Percentiles rank a stretch among this genome's conserved stretches.
Conservation (phyloP, 2,888 invertebrate genomes). For the Ethmia dodecea region DNA sequence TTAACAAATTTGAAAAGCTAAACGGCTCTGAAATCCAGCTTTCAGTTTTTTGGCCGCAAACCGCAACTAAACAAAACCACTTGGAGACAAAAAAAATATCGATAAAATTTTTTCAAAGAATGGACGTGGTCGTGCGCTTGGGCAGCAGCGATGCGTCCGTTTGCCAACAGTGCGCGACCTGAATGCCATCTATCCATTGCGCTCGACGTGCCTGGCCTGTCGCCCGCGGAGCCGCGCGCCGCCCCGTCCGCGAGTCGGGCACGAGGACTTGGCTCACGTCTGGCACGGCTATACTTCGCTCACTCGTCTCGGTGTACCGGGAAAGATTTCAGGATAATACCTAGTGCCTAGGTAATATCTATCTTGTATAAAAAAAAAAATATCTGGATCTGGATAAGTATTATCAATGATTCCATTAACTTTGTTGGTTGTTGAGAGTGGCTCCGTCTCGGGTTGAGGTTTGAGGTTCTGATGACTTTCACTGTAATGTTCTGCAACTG, state of each 20-base stretch:
- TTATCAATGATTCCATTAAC: too few relatives aligned
- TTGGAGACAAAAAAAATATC: slow-evolving; percentile 35
- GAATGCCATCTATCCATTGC: slow-evolving; percentile 59
- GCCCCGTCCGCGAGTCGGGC: slow-evolving; percentile 11
- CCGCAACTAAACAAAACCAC: slow-evolving; percentile 34
- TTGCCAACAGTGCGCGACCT: slow-evolving; percentile 9
- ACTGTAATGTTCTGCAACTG: too few relatives aligned
- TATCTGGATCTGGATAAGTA: too few relatives aligned
- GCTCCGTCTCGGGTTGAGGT: too few relatives aligned
- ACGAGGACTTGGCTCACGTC: not conserved
- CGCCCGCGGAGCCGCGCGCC: slow-evolving; percentile 27
- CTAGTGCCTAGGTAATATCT: too few relatives aligned
- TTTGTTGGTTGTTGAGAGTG: too few relatives aligned
- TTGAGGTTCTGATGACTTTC: too few relatives aligned
- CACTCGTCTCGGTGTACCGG: too few relatives aligned
- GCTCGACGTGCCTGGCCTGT: slow-evolving; percentile 30
- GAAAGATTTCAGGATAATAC: too few relatives aligned
- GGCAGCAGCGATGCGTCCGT: slow-evolving; percentile 14
- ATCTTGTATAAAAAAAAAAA: too few relatives aligned
- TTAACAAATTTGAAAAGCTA: slow-evolving; percentile 9
- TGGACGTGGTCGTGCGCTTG: slow-evolving; percentile 26
- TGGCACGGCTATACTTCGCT: too few relatives aligned
- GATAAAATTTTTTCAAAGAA: slow-evolving; percentile 27
- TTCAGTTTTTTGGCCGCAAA: slow-evolving; percentile 26
- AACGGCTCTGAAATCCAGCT: slow-evolving; percentile 10